Conservation (phyloP, 2,113 vertebrate genomes). For the Dipodomys spectabilis region DNA sequence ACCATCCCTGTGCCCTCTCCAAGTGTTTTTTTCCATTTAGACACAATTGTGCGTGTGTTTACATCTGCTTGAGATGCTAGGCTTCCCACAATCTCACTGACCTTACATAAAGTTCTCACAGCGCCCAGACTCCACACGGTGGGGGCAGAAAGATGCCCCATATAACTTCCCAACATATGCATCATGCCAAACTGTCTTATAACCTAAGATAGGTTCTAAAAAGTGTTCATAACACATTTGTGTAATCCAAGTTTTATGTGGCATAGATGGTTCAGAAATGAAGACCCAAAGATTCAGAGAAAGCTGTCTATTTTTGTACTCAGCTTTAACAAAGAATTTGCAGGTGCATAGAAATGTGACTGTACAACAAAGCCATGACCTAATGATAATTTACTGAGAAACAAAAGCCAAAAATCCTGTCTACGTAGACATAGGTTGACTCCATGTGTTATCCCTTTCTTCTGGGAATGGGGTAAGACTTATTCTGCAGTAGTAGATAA, state of each 20-base stretch:
- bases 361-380: background rate
- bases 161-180: background rate
- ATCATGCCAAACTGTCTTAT: background rate
- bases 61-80: background rate
- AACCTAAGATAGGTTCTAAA: background rate
- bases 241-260: background rate
- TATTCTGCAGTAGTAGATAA: background rate
- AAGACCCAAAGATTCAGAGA: background rate
- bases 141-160: background rate
- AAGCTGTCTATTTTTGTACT: background rate
- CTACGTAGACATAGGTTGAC: too few species aligned
- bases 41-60: background rate
- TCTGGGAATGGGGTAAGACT: too few species aligned
- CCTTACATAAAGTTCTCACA: background rate
- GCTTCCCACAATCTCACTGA: background rate
- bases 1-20: fast-evolving
- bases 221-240: background rate
- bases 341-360: background rate
- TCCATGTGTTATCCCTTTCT: background rate
- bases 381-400: too few species aligned
- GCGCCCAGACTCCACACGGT: background rate
- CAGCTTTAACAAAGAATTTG: background rate
- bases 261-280: background rate
- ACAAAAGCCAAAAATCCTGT: too few species aligned
- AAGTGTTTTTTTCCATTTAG: fast-evolving